phyloP scores from a whole-genome alignment of 2,888 invertebrate genomes.

The Macaria notata region DNA sequence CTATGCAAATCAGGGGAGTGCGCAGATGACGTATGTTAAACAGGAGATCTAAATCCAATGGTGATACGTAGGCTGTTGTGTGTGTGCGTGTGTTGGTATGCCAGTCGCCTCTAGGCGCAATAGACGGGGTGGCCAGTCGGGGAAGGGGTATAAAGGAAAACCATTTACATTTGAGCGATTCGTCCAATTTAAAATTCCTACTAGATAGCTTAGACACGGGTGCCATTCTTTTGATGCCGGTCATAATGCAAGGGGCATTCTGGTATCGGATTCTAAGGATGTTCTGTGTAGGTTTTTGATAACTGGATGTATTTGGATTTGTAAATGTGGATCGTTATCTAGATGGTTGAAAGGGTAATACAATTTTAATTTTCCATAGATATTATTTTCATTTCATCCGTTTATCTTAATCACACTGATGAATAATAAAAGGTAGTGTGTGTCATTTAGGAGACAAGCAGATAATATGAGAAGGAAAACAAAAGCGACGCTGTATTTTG shows the following conservation, averaged over 20 bases:
- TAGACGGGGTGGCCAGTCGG: constrained; percentile 77
- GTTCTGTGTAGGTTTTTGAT: background rate
- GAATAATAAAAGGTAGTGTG: too few species aligned
- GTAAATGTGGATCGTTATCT: background rate
- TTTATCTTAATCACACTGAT: too few species aligned
- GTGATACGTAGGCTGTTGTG: constrained; percentile 71
- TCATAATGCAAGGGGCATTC: constrained; percentile 71
- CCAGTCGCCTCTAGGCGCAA: constrained; percentile 81
- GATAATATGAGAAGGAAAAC: too few species aligned
- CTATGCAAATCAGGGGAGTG: constrained; percentile 58
- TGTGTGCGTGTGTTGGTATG: constrained; percentile 80
- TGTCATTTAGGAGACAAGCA: too few species aligned
- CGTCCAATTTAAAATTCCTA: constrained; percentile 84
- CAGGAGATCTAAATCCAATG: constrained; percentile 62
- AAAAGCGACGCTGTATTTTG: background rate
- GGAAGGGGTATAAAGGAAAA: constrained; percentile 83
- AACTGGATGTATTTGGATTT: background rate
- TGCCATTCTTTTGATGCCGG: constrained; percentile 80
- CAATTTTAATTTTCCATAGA: too few species aligned
- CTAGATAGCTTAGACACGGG: constrained; percentile 82
- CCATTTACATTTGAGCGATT: constrained; percentile 84
- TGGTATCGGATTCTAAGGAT: constrained; percentile 39
- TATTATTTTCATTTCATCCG: too few species aligned
- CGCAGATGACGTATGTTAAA: constrained; percentile 70
- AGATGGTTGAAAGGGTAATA: too few species aligned